Base-by-base conservation (phyloP, 2,888 invertebrate genomes). In the Scaptomyza tumidula region DNA sequence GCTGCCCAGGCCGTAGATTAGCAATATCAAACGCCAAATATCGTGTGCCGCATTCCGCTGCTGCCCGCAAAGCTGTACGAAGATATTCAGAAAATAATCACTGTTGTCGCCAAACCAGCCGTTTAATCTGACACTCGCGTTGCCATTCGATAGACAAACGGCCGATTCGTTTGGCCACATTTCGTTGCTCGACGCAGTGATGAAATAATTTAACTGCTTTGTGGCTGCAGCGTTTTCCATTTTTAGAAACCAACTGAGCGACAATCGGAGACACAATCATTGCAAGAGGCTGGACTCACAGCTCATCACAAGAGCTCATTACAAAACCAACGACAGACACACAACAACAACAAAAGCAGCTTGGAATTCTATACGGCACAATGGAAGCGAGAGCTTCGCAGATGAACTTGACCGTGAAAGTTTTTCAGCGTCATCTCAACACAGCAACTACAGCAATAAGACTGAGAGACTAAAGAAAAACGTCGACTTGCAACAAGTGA, bases 341-440 rank as follows among this genome's bases (percentile, higher is more conserved):
- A n/a, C n/a, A n/a, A n/a, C 56, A 29, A 27, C 35, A 50, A 59
- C 56, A 63, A 56, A 35, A 52, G 43, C 59, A 64, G 56, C 70
- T 71, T 50, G 77, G 71, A 77, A 77, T 77, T 77, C 78, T 77
- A 77, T 76, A 76, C 54, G 10, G 10, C 55, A 72, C 84, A 86
- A 80, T 80, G 76, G 56, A 59, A 50, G 56, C 62, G 49, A 48
- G 72, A 70, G 66, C 54, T 55, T 53, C 72, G 49, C 52, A 77
- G 77, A 84, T 90, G 90, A 90, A 89, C 90, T 89, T 90, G 90
- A 89, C 90, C 90, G 88, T 90, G 90, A 90, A 90, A 90, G 82
- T 75, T 33, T 33, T 73, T 66, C 75, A 75, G 56, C 71, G 70
- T 59, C 57, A 57, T 55, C 45, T 49, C 43, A 63, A 43, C 50